These are phyloP conservation scores for Recurvirostra avosetta DNA, from an alignment of 2,113 vertebrate genomes.

Conservation along the genomic window DNA sequence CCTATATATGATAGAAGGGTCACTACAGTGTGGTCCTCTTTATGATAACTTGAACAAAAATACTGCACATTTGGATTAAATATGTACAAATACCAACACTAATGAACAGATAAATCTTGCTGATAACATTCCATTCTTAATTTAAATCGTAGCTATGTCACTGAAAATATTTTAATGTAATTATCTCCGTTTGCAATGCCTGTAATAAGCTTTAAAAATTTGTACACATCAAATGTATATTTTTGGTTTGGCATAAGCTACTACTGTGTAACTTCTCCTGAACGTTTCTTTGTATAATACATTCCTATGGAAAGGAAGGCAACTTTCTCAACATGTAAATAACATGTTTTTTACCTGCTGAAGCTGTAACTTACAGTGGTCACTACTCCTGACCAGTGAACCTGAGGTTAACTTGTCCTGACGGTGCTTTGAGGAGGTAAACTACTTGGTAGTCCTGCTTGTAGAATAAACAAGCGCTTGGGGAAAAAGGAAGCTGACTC, in stretches of 20 bases:
- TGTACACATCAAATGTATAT: slow-evolving; percentile 71
- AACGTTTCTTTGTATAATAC: slow-evolving; percentile 46
- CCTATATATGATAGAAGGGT: background rate
- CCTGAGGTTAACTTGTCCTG: background rate
- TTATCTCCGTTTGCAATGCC: slow-evolving; percentile 43
- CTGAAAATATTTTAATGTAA: slow-evolving; percentile 21
- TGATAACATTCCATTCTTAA: slow-evolving; percentile 26
- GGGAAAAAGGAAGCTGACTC: background rate
- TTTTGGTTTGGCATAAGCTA: slow-evolving; percentile 71
- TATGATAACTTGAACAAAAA: background rate
- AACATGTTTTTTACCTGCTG: slow-evolving; percentile 65
- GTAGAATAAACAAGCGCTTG: background rate
- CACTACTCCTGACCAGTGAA: background rate
- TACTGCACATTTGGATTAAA: background rate
- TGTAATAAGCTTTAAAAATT: slow-evolving; percentile 71
- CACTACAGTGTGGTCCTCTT: background rate
- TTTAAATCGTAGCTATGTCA: slow-evolving; percentile 38
- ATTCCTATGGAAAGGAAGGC: slow-evolving; percentile 59
- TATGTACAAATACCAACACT: background rate
- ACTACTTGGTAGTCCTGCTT: background rate
- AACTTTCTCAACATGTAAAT: slow-evolving; percentile 70
- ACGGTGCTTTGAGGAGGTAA: background rate
- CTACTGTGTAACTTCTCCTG: slow-evolving; percentile 50
- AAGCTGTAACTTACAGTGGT: background rate
- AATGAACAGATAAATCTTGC: background rate